Percentiles rank a stretch among this genome's conserved stretches.
Evolutionary conservation across 1,140 invertebrate genomes (phyloP).

Genomic region (Tetragnatha versicolor): DNA sequence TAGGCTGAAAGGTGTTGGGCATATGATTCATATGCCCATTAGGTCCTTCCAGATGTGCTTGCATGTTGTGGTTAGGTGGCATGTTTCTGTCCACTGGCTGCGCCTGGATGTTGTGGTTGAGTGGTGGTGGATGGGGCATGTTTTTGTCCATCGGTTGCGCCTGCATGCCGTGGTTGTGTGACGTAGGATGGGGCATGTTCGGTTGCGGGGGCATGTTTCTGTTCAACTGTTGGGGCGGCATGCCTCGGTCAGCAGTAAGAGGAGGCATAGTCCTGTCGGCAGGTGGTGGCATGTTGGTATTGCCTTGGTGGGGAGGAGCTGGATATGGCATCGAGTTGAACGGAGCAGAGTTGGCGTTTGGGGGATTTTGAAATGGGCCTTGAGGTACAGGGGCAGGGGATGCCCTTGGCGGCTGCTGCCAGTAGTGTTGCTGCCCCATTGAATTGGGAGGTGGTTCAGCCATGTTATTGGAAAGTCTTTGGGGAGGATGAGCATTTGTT

Average conservation of each 20-base stretch:
- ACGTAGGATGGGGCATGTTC: no score
- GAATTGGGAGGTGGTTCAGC: constrained; percentile 7
- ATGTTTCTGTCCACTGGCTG: no score
- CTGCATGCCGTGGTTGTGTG: no score
- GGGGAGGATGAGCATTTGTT: constrained; percentile 7
- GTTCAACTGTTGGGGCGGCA: no score
- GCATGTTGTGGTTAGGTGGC: no score
- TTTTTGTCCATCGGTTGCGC: no score
- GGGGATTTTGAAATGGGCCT: neutral
- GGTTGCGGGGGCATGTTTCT: no score
- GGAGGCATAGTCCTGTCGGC: constrained; percentile 7
- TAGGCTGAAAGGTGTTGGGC: neutral
- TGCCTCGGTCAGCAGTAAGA: no score
- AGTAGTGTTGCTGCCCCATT: constrained; percentile 7
- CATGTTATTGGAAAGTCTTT: constrained; percentile 27
- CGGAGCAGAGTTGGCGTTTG: constrained; percentile 1
- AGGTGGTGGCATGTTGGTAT: neutral
- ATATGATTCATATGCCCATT: no score
- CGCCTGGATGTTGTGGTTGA: no score
- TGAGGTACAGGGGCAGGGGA: neutral
- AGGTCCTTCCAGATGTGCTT: no score
- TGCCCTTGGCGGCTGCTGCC: constrained; percentile 32
- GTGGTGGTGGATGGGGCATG: no score
- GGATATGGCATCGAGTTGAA: constrained; percentile 5
- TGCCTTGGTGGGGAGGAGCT: constrained; percentile 5